Conservation (phyloP, 2,888 invertebrate genomes). For the Eudemis profundana region DNA sequence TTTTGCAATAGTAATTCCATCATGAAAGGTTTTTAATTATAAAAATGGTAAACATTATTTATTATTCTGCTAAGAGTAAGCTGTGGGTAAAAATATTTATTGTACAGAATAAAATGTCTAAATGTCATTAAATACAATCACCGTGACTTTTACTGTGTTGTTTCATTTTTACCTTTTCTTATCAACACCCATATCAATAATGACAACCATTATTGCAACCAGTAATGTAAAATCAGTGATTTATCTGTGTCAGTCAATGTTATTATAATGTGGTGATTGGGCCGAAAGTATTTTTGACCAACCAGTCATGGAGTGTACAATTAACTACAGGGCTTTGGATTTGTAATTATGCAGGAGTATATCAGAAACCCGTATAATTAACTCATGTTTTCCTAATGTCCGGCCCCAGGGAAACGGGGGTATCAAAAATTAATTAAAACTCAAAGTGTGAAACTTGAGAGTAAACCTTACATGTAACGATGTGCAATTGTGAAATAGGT, state of each 20-base stretch:
- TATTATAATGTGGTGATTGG: too few relatives aligned
- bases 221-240: too few relatives aligned
- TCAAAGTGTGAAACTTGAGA: conserved; percentile 9
- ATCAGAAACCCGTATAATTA: conserved; percentile 10
- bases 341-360: conserved; percentile 3
- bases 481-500: too few relatives aligned
- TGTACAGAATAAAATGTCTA: conserved; percentile 76
- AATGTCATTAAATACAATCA: conserved; percentile 65
- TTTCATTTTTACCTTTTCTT: conserved; percentile 22
- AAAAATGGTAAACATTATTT: background rate
- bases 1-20: background rate
- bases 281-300: too few relatives aligned
- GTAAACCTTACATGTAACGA: background rate
- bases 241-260: too few relatives aligned
- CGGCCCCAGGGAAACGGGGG: background rate
- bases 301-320: too few relatives aligned
- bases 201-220: too few relatives aligned
- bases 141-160: conserved; percentile 44
- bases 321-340: too few relatives aligned
- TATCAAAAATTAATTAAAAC: conserved; percentile 20
- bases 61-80: conserved; percentile 36
- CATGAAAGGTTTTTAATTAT: background rate
- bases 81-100: conserved; percentile 56
- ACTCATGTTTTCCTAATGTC: conserved; percentile 6
- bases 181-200: background rate